phyloP scores from a whole-genome alignment of 2,888 invertebrate species.

The Strigamia transsilvanica region DNA sequence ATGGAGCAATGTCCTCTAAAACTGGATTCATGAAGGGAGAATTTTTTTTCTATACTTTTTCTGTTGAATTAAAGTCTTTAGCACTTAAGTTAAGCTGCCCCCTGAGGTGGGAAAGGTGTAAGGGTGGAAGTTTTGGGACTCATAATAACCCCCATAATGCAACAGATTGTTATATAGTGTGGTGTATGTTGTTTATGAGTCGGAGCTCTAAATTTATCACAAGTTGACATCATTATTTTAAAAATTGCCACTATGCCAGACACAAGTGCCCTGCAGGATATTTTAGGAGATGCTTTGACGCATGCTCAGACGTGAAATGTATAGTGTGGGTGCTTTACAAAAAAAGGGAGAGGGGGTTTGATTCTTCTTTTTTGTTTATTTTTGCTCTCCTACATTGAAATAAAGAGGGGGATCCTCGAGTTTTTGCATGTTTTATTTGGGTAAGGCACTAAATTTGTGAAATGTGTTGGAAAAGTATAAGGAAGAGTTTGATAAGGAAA shows the following conservation, averaged over 20 bases:
- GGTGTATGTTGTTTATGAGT: neutral
- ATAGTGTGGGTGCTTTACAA: neutral
- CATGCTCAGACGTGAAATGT: constrained; percentile 26
- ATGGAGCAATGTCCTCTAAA: constrained; percentile 3
- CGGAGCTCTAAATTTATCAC: constrained; percentile 35
- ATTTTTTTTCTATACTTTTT: neutral
- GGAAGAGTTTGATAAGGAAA: constrained; percentile 17
- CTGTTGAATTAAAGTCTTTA: neutral
- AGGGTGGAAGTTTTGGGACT: neutral
- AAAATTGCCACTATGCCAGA: constrained; percentile 39
- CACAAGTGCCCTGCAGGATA: constrained; percentile 24
- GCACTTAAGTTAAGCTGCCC: neutral
- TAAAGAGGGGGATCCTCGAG: neutral
- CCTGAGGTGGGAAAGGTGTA: constrained; percentile 6
- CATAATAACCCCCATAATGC: constrained; percentile 26
- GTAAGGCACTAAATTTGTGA: neutral
- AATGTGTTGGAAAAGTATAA: constrained; percentile 16
- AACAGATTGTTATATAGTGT: constrained; percentile 14
- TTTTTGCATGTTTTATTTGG: constrained; percentile 1
- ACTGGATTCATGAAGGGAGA: constrained; percentile 10
- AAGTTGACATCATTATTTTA: constrained; percentile 46
- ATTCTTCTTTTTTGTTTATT: neutral
- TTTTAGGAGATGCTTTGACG: constrained; percentile 23
- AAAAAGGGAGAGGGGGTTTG: neutral
- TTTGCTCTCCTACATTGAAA: neutral